A percentile compares a stretch with the other conserved stretches of the same genome.
Evolutionary conservation across 2,113 vertebrate genomes (phyloP).

Genomic region (Petrocephalus microphthalmus): DNA sequence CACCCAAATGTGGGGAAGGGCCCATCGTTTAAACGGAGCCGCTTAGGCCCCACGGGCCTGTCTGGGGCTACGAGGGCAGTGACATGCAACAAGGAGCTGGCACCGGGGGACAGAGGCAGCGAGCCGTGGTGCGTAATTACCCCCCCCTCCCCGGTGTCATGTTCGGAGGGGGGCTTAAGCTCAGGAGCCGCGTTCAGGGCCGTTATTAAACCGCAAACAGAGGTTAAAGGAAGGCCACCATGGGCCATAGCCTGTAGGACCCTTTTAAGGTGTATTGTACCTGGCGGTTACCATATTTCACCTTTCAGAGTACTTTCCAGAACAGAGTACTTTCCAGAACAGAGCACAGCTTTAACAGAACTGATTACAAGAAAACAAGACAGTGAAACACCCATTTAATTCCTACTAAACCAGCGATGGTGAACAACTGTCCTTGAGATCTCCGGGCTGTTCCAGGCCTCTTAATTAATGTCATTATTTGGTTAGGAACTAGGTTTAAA

Average conservation of each 20-base stretch:
- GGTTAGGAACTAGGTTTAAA: neutral
- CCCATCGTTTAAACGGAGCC: neutral
- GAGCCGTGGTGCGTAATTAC: neutral
- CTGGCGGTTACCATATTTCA: neutral
- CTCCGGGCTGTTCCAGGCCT: neutral
- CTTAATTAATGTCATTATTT: constrained; percentile 14
- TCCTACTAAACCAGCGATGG: neutral
- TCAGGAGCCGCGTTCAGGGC: neutral
- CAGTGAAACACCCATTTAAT: neutral
- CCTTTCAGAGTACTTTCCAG: neutral
- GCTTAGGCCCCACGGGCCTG: neutral
- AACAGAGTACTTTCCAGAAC: neutral
- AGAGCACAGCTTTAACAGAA: neutral
- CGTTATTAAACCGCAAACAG: neutral
- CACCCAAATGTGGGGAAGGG: neutral
- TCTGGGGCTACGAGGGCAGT: neutral
- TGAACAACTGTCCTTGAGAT: neutral
- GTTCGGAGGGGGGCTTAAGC: neutral
- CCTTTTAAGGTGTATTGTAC: neutral
- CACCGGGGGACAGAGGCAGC: neutral
- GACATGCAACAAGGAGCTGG: neutral
- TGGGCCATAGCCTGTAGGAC: too few relatives aligned
- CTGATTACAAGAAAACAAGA: neutral
- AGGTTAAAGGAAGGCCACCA: neutral
- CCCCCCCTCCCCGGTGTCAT: neutral